phyloP scores from a whole-genome alignment of 2,113 vertebrate genomes.

The Microcebus lehilahytsara region DNA sequence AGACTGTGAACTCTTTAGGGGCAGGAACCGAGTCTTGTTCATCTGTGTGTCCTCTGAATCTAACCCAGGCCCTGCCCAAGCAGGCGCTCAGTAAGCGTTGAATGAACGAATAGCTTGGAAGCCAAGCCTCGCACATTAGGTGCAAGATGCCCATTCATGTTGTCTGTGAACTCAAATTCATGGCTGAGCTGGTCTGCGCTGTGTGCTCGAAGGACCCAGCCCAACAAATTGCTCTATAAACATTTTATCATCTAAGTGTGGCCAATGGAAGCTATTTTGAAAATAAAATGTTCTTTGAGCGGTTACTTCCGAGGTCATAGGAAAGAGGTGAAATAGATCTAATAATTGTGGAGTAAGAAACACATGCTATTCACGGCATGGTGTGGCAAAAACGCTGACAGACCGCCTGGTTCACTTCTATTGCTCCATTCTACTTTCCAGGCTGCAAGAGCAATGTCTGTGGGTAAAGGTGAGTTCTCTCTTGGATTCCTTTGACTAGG shows the following conservation, averaged over 20 bases:
- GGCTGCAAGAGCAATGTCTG: background rate
- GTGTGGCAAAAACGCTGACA: background rate
- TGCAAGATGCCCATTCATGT: background rate
- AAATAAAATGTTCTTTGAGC: background rate
- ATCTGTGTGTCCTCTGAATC: background rate
- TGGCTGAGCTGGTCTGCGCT: background rate
- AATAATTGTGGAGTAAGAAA: background rate
- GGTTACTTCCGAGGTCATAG: background rate
- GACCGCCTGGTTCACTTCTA: background rate
- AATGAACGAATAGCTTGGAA: background rate
- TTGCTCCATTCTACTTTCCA: background rate
- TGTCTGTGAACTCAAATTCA: background rate
- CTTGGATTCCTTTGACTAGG: background rate
- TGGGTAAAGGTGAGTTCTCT: background rate
- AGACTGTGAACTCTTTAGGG: background rate
- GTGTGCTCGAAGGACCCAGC: background rate
- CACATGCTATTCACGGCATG: accelerated
- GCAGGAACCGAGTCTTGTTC: background rate
- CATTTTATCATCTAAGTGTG: background rate
- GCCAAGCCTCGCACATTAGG: background rate
- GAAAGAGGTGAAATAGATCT: background rate
- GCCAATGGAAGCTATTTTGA: background rate
- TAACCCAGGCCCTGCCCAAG: background rate
- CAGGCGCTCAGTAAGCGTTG: background rate
- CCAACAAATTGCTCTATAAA: background rate